Conservation (phyloP, 2,888 invertebrate species). For the Drosophila greeni region DNA sequence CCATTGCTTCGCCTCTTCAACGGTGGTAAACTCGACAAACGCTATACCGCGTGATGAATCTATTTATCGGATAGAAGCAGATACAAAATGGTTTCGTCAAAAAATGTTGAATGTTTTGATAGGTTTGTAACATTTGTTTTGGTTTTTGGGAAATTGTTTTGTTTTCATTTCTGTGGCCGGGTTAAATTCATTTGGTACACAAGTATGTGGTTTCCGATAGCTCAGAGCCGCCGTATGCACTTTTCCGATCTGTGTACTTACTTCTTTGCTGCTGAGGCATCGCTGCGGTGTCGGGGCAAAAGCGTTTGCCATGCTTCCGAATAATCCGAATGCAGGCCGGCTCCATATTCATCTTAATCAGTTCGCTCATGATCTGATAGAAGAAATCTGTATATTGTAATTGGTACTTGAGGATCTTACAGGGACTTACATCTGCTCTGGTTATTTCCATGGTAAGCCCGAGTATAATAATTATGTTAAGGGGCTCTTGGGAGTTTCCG, state of each 20-base stretch:
- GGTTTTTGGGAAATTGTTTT: constrained; percentile 35
- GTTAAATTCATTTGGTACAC: constrained; percentile 22
- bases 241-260: constrained; percentile 8
- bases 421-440: constrained; percentile 84
- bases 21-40: constrained; percentile 95
- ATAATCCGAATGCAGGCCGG: constrained; percentile 90
- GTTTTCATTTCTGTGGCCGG: constrained; percentile 33
- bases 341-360: constrained; percentile 86
- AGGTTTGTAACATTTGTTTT: constrained; percentile 63
- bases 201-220: constrained; percentile 32
- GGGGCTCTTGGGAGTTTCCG: constrained; percentile 76
- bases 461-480: constrained; percentile 86
- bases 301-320: constrained; percentile 89
- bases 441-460: constrained; percentile 87
- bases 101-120: constrained; percentile 70
- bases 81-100: constrained; percentile 80
- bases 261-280: constrained; percentile 26
- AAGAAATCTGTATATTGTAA: background rate
- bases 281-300: constrained; percentile 78
- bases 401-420: background rate
- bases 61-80: constrained; percentile 85
- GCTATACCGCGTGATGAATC: constrained; percentile 93
- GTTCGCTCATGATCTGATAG: constrained; percentile 87
- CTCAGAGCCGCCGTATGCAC: constrained; percentile 6
- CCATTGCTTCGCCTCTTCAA: constrained; percentile 92